Base-by-base conservation (phyloP, 1,140 invertebrate genomes). In the Hyphantria cunea region DNA sequence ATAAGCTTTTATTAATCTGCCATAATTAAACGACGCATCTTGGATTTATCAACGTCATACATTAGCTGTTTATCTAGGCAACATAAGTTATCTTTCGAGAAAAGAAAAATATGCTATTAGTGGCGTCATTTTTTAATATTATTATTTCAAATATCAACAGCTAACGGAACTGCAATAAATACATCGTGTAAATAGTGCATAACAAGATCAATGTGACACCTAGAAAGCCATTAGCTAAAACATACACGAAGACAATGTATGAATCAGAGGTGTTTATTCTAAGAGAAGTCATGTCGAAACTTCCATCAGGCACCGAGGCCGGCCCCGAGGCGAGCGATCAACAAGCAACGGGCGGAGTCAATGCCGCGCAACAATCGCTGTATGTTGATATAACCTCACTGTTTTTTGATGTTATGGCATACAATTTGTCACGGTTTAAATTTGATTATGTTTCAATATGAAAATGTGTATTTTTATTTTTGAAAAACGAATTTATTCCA, bases 241-340 rank as follows among this genome's bases (percentile, higher is more conserved):
- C 74, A 70, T 70, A 75, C 73, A 61, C 64, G 72, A 63, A 63
- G 55, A 75, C 70, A 70, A 71, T 69, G 66, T 69, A 79, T 80
- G 79, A 77, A 76, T 80, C 81, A 84, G 71, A 72, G 67, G 62
- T 80, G 75, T 82, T 82, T 75, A 74, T 74, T 73, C 65, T 65
- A 67, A 72, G 58, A 52, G 63, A 63, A 54, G 69, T 66, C 70
- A 62, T 78, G 78, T 79, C 66, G 72, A 76, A 77, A 78, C 75
- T 71, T 84, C 80, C 78, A 72, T 79, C 80, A 76, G 68, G 13
- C 31, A 42, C 33, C 12, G 66, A 13, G 51, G 32, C 17, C 34
- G 67, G 61, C 56, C 62, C 44, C 67, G 32, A 55, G 32, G 45
- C 52, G 48, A 58, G 67, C 67, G 67, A 58, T 59, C 37, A 37